Base-by-base conservation (phyloP, 2,888 invertebrate genomes). In the Chaitophorus viminalis region DNA sequence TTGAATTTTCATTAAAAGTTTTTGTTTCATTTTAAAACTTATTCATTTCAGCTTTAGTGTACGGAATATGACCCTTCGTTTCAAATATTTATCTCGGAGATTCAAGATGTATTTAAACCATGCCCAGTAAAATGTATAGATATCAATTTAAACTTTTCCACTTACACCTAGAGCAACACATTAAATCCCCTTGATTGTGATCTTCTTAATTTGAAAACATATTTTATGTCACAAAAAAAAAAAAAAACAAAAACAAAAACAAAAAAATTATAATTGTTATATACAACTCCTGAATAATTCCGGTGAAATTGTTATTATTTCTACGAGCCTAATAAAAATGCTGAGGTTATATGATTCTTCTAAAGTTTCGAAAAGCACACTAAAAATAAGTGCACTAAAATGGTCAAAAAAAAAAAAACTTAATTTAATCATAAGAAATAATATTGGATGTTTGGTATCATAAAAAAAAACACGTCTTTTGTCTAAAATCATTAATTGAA, bases 1-100 rank as follows among this genome's bases (percentile, higher is more conserved):
- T 60, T 36, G 60, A 79, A 79, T 79, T 79, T 36, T 65, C 60
- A 65, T 79, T 65, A 79, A 79, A 79, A 79, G 60, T 79, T 79
- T 60, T 79, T 60, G 79, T 33, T 60, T 79, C 65, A 60, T 79
- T 36, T 36, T 33, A 8, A 79, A 79, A 79, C 33, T 79, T 60
- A 79, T 65, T 68, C 14, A 65, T 65, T 36, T 31, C n/a, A 36
- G 46, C 46, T 46, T 14, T 14, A 46, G 8, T n/a, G 36, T 36
- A 8, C 36, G 18, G 14, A 36, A 78, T 52, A 54, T 78, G 60
- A 79, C 60, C 36, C 17, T 79, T 36, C n/a, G 36, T 79, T 79
- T 79, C 79, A 79, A 79, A 65, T 79, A 79, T 79, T 79, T 36
- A 79, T 33, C n/a, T 79, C n/a, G 14, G 18, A 4, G 11, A n/a